Percentiles rank a stretch among this genome's conserved stretches.
These are phyloP conservation scores for Teleiodes luculella DNA, from an alignment of 2,888 invertebrate genomes.

Conservation along the genomic window DNA sequence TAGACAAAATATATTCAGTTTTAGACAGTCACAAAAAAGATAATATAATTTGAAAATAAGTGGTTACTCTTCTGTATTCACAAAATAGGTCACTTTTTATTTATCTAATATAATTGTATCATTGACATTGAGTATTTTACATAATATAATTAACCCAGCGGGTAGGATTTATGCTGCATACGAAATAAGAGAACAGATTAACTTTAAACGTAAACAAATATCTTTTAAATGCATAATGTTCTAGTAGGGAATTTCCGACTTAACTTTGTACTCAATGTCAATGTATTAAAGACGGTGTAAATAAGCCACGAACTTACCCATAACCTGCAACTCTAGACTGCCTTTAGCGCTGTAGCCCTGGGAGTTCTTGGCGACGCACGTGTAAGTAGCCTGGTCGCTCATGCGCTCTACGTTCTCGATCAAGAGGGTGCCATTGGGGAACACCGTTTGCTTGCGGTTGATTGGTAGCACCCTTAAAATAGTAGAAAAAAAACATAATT, in stretches of 20 bases:
- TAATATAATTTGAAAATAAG: slow-evolving; percentile 3
- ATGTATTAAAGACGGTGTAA: neutral
- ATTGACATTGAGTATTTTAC: neutral
- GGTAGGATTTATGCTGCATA: no score
- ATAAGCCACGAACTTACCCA: slow-evolving; percentile 86
- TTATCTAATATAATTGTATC: neutral
- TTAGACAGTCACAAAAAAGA: no score
- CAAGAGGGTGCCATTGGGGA: slow-evolving; percentile 94
- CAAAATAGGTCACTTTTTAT: neutral
- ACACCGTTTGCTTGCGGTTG: slow-evolving; percentile 96
- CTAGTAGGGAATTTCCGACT: no score
- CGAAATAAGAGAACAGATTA: no score
- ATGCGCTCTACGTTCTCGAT: slow-evolving; percentile 95
- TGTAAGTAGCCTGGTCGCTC: slow-evolving; percentile 96
- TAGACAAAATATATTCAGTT: no score
- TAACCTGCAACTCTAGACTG: slow-evolving; percentile 94
- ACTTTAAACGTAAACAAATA: no score
- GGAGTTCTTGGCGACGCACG: slow-evolving; percentile 94
- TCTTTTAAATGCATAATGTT: no score
- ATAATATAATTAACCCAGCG: no score
- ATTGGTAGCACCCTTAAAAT: slow-evolving; percentile 87
- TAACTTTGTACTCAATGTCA: neutral
- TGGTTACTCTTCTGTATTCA: slow-evolving; percentile 17
- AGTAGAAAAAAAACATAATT: no score
- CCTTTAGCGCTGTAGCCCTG: slow-evolving; percentile 94